Evolutionary conservation across 2,888 invertebrate species (phyloP).

Genomic region (Ornithoptera priamus): DNA sequence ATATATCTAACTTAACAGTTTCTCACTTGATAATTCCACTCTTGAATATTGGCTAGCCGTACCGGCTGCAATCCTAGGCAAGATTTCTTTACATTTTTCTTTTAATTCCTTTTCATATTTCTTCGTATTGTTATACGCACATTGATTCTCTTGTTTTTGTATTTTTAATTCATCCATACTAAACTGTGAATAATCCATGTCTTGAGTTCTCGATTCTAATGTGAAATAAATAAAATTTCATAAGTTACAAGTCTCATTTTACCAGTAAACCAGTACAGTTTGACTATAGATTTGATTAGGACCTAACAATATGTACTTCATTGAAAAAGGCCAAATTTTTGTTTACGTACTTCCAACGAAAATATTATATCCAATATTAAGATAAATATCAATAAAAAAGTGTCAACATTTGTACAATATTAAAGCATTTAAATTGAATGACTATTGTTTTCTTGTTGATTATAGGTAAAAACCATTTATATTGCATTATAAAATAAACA

Average conservation of each 20-base stretch:
- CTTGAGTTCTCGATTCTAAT: neutral
- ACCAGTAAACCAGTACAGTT: neutral
- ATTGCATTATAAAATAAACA: too few relatives aligned
- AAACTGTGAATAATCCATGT: neutral
- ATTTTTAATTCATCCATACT: neutral
- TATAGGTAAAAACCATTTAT: too few relatives aligned
- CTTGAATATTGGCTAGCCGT: neutral
- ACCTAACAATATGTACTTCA: neutral
- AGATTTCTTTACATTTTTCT: neutral
- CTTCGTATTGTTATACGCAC: neutral
- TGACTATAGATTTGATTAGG: neutral
- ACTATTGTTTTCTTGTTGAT: too few relatives aligned
- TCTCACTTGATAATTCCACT: neutral
- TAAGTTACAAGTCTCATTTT: neutral
- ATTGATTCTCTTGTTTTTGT: neutral
- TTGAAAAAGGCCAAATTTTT: neutral
- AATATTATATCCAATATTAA: too few relatives aligned
- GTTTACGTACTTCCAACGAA: neutral
- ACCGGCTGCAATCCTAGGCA: neutral
- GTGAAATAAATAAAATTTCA: conserved; percentile 32
- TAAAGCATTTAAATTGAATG: too few relatives aligned
- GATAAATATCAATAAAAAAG: too few relatives aligned
- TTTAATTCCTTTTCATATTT: neutral
- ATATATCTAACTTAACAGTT: neutral
- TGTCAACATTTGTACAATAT: too few relatives aligned